phyloP scores from a whole-genome alignment of 2,113 vertebrate genomes.

The Oncorhynchus keta region DNA sequence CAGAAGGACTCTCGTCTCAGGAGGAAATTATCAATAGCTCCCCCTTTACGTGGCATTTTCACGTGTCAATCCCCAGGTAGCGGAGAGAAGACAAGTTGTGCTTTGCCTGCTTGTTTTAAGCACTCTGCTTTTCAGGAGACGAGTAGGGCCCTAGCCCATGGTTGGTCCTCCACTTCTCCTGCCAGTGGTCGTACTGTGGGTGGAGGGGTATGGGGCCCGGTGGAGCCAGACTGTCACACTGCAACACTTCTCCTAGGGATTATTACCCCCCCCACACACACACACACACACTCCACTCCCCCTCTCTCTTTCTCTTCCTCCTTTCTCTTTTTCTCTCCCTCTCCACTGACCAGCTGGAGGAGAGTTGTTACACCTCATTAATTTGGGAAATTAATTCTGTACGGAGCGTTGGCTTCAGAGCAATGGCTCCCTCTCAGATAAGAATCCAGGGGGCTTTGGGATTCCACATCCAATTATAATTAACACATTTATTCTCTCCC shows the following conservation, averaged over 20 bases:
- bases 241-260: slow-evolving; percentile 42
- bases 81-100: no score
- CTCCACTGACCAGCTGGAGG: slow-evolving; percentile 33
- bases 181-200: slow-evolving; percentile 22
- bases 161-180: neutral
- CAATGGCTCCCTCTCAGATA: slow-evolving; percentile 58
- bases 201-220: neutral
- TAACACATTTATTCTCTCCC: slow-evolving; percentile 52
- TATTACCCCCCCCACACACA: slow-evolving; percentile 33
- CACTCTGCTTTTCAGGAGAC: no score
- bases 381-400: slow-evolving; percentile 57
- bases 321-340: neutral
- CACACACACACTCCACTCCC: slow-evolving; percentile 26
- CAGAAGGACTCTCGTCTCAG: no score
- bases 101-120: no score
- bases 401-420: slow-evolving; percentile 52
- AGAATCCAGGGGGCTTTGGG: slow-evolving; percentile 51
- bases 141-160: slow-evolving; percentile 1
- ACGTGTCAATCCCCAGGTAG: no score
- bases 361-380: slow-evolving; percentile 67
- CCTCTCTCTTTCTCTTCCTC: no score
- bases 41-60: no score
- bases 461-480: slow-evolving; percentile 34
- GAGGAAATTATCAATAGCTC: no score
- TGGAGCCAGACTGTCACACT: neutral